phyloP scores from a whole-genome alignment of 2,797 vertebrate species.

The Clarias laeviceps region DNA sequence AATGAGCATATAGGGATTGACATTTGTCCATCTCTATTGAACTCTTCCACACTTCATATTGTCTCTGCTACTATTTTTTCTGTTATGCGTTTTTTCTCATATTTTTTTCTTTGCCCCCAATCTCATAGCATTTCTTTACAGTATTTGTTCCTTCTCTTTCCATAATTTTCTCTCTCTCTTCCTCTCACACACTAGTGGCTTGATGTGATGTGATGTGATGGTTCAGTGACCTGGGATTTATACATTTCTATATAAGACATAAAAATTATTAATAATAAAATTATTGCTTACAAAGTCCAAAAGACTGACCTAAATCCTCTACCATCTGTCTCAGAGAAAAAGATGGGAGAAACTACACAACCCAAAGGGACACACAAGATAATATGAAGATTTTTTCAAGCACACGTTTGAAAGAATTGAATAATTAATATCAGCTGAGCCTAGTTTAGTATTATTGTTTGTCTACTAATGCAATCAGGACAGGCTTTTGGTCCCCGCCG shows the following conservation, averaged over 20 bases:
- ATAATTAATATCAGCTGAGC: neutral
- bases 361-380: neutral
- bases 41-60: neutral
- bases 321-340: conserved; percentile 41
- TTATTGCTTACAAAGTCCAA: conserved; percentile 22
- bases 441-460: neutral
- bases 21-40: neutral
- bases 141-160: neutral
- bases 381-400: neutral
- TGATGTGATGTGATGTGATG: conserved; percentile 40
- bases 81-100: neutral
- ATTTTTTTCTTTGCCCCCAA: neutral
- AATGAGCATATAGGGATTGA: too few relatives aligned
- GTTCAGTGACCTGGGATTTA: conserved; percentile 35
- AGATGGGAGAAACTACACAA: neutral
- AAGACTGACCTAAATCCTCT: conserved; percentile 24
- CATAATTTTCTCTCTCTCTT: conserved; percentile 4
- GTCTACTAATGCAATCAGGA: neutral
- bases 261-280: too few relatives aligned
- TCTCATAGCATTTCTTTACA: neutral
- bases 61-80: neutral
- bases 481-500: neutral
- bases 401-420: neutral
- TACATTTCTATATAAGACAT: conserved; percentile 18
- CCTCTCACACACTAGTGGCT: conserved; percentile 27